Evolutionary conservation across 2,113 vertebrate species (phyloP).

Genomic region (Saccopteryx leptura): DNA sequence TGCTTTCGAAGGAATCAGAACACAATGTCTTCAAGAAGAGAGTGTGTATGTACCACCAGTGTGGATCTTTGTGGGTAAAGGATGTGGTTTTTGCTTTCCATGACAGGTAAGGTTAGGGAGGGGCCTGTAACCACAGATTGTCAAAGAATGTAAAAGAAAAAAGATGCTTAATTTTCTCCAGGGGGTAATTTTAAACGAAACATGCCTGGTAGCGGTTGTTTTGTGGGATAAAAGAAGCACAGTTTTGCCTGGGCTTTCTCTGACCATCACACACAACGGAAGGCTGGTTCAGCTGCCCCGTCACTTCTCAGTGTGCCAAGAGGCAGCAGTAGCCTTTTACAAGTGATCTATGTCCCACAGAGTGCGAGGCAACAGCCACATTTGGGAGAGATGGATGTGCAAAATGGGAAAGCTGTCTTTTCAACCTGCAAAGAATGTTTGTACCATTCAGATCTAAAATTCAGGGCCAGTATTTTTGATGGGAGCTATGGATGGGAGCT

Average conservation of each 20-base stretch:
- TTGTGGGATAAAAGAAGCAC: neutral
- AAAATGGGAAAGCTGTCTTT: constrained; percentile 4
- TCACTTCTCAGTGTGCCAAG: neutral
- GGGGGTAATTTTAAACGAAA: constrained; percentile 29
- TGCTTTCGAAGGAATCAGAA: neutral
- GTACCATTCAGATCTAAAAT: constrained; percentile 48
- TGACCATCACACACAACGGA: neutral
- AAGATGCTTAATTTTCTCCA: constrained; percentile 8
- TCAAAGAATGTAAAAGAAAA: constrained; percentile 43
- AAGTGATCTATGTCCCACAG: constrained; percentile 8
- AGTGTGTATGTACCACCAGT: accelerated
- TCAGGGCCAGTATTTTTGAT: constrained; percentile 54
- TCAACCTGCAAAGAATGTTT: constrained; percentile 48
- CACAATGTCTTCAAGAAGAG: accelerated
- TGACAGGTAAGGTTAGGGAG: neutral
- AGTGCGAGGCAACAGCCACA: constrained; percentile 5
- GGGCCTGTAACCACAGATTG: accelerated
- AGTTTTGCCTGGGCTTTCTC: neutral
- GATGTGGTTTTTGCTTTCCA: neutral
- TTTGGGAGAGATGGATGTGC: constrained; percentile 25
- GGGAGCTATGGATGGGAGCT: neutral
- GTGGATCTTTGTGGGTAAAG: neutral
- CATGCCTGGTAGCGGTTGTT: neutral
- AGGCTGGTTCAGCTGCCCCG: neutral
- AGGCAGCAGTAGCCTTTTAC: constrained; percentile 2